Evolutionary conservation across 2,113 vertebrate genomes (phyloP).

Genomic region (Epinephelus cyanopodus): DNA sequence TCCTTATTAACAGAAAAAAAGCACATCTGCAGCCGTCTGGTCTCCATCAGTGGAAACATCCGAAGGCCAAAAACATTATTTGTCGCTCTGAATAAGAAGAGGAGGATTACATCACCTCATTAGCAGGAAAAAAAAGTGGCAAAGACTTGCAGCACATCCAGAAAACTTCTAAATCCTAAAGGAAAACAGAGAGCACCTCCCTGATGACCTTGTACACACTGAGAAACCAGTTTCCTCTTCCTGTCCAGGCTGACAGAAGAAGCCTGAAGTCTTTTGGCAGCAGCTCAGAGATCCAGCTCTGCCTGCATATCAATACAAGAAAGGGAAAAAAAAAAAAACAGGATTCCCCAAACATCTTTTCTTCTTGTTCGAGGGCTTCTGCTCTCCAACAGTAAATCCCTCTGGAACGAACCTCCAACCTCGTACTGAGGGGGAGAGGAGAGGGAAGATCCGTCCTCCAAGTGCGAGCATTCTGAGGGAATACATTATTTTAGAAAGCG

Average conservation of each 20-base stretch:
- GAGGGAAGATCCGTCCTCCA: background rate
- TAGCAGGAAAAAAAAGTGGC: background rate
- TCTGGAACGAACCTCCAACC: background rate
- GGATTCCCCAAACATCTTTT: conserved; percentile 11
- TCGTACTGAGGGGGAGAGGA: background rate
- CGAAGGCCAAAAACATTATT: conserved; percentile 19
- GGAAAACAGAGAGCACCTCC: conserved; percentile 11
- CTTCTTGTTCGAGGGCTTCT: background rate
- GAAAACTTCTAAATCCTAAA: conserved; percentile 20
- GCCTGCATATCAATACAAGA: conserved; percentile 14
- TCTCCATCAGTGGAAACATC: conserved; percentile 15
- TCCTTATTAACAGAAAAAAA: conserved; percentile 24
- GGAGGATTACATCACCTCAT: conserved; percentile 16
- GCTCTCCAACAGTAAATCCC: conserved; percentile 3
- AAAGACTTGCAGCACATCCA: background rate
- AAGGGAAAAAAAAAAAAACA: background rate
- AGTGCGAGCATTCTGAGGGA: background rate
- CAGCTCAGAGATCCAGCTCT: conserved; percentile 35
- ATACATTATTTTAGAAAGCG: background rate
- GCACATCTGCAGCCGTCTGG: conserved; percentile 7
- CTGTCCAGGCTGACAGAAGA: conserved; percentile 21
- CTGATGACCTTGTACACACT: background rate
- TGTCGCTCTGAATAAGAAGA: conserved; percentile 12
- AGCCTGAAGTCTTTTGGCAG: conserved; percentile 66
- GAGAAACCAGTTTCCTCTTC: conserved; percentile 24